phyloP scores from a whole-genome alignment of 2,888 invertebrate species.

The Drosophila barbarae region DNA sequence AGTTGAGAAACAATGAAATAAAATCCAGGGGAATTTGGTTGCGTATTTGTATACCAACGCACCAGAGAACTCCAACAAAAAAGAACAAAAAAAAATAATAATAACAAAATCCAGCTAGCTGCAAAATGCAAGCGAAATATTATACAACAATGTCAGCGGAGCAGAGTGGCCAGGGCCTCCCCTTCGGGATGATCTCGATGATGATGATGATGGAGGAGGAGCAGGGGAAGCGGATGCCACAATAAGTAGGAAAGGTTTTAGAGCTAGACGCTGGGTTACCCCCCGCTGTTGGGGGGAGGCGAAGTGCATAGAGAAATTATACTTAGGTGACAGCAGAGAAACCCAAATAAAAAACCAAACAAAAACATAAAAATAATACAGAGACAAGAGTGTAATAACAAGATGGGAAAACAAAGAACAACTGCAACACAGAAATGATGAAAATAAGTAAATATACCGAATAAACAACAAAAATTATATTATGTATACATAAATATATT shows the following conservation, averaged over 20 bases:
- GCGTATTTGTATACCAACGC: conserved; percentile 69
- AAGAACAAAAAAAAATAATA: conserved; percentile 1
- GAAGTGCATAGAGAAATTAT: conserved; percentile 56
- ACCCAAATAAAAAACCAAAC: conserved; percentile 20
- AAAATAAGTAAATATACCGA: conserved; percentile 63
- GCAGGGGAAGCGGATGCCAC: conserved; percentile 15
- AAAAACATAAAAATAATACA: conserved; percentile 24
- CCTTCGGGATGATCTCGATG: conserved; percentile 1
- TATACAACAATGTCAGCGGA: conserved; percentile 55
- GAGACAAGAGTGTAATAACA: conserved; percentile 36
- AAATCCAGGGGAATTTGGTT: conserved; percentile 45
- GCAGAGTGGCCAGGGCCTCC: conserved; percentile 21
- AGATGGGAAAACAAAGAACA: conserved; percentile 55
- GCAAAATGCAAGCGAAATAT: conserved; percentile 57
- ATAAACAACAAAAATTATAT: conserved; percentile 66
- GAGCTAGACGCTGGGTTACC: conserved; percentile 30
- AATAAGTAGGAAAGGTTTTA: conserved; percentile 28
- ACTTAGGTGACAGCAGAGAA: conserved; percentile 49
- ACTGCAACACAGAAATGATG: conserved; percentile 65
- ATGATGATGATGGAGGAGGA: not conserved
- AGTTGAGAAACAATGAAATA: conserved; percentile 51
- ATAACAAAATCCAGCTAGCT: conserved; percentile 17
- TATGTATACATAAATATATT: conserved; percentile 75
- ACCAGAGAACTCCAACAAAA: conserved; percentile 44
- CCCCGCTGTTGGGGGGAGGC: conserved; percentile 37